Conservation (phyloP, 2,888 invertebrate species). For the Tortrix viridana region DNA sequence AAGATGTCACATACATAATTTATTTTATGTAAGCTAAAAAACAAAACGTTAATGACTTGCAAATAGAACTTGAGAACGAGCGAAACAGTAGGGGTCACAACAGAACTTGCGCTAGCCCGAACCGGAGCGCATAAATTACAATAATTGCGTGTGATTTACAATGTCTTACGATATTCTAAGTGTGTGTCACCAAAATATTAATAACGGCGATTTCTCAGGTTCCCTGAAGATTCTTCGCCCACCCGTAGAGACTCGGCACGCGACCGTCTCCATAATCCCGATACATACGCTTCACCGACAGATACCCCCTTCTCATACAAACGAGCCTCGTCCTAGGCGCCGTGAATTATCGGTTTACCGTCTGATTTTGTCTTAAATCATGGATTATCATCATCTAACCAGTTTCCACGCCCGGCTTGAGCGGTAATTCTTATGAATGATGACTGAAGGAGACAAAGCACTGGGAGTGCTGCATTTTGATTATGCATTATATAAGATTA, state of each 20-base stretch:
- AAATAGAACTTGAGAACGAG: constrained; percentile 18
- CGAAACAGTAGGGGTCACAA: constrained; percentile 25
- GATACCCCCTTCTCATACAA: constrained; percentile 25
- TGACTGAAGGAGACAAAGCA: not conserved
- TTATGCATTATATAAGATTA: not conserved
- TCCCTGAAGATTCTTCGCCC: constrained; percentile 28
- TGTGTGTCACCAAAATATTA: constrained; percentile 32
- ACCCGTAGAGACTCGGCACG: constrained; percentile 32
- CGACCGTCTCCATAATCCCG: constrained; percentile 27
- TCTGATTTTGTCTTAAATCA: constrained; percentile 13
- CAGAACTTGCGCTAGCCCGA: constrained; percentile 9
- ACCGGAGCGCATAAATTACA: constrained; percentile 28
- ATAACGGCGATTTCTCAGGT: constrained; percentile 26
- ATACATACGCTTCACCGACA: constrained; percentile 15
- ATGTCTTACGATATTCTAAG: constrained; percentile 10
- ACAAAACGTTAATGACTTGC: constrained; percentile 19
- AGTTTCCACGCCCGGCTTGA: not conserved
- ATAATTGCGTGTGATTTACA: constrained; percentile 31
- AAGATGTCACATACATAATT: constrained; percentile 23
- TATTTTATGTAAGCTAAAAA: constrained; percentile 21
- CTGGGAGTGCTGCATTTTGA: not conserved
- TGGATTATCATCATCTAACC: constrained; percentile 1
- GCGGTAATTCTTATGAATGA: not conserved
- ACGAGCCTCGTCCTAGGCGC: constrained; percentile 18
- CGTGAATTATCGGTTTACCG: constrained; percentile 20